phyloP scores from a whole-genome alignment of 2,113 vertebrate genomes.

The Sapayoa aenigma region DNA sequence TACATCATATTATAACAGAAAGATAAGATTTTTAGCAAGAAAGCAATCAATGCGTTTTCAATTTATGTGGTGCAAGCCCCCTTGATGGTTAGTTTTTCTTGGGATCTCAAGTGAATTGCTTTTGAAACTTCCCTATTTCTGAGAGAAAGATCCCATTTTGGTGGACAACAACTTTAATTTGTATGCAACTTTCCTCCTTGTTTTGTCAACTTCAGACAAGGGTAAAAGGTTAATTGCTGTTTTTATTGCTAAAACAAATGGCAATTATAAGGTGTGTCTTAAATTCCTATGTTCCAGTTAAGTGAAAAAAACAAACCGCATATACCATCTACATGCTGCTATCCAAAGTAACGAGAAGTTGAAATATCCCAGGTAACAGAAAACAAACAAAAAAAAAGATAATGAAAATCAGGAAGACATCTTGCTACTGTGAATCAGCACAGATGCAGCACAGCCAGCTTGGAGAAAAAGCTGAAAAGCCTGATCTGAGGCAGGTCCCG shows the following conservation, averaged over 20 bases:
- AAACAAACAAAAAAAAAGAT: background rate
- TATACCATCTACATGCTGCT: background rate
- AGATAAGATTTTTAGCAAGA: background rate
- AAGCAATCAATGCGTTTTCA: background rate
- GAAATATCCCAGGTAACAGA: background rate
- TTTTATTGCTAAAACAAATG: slow-evolving; percentile 17
- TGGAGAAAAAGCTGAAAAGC: background rate
- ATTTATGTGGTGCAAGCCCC: background rate
- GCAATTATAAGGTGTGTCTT: background rate
- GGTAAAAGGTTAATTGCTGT: slow-evolving; percentile 36
- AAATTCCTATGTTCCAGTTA: background rate
- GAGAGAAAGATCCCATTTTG: background rate
- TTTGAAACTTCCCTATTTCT: background rate
- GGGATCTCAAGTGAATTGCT: background rate
- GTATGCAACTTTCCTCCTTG: slow-evolving; percentile 8
- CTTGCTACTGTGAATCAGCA: background rate
- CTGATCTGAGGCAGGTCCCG: background rate
- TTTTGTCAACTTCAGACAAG: slow-evolving; percentile 24
- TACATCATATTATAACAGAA: background rate
- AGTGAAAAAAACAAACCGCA: background rate
- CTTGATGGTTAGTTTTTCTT: background rate
- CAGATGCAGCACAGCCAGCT: background rate
- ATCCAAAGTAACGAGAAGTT: background rate
- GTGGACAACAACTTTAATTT: background rate
- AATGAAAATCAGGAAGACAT: background rate